Evolutionary conservation across 2,797 vertebrate genomes (phyloP), one percentile per base, ranked within the genome.

Genomic region (Decapterus maruadsi): DNA sequence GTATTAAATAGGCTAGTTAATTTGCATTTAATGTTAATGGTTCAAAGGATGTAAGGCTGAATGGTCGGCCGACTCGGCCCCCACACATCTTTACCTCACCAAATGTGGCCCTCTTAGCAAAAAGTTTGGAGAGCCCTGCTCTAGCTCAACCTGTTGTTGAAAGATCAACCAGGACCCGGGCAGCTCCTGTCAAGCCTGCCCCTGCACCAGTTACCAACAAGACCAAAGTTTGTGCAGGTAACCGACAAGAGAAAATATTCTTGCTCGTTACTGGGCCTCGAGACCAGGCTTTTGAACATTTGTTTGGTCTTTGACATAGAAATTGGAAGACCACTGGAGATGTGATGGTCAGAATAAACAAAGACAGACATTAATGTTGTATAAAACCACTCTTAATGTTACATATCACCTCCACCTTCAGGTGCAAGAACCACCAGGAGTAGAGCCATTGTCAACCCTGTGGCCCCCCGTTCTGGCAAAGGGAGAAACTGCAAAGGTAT

Each of bases 161-260:
- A 19, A 83, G 77, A 73, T 54, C 80, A 17, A 87, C 83, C 54
- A 83, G 82, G 58, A 90, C 68, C 64, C 75, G 75, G 8, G 50
- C 8, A 0, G 87, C 84, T 51, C 19, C 77, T 0, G 40, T 58
- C n/a, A 93, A 91, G 50, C 67, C 80, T 8, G 54, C 70, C 8
- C 17, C 64, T 16, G 54, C 60, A 16, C 48, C 59, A 6, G 2
- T 70, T 29, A 9, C 48, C 3, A 67, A 72, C 65, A 88, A 75
- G 66, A 78, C 60, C 50, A 89, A 82, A 77, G n/a, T n/a, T n/a
- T n/a, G n/a, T n/a, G n/a, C n/a, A n/a, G 92, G 94, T 96, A 87
- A 89, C 53, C 22, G 20, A 61, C 45, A 2, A 46, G 4, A 42
- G 9, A 4, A 34, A 48, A 34, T 65, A 40, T 65, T 22, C 2